Evolutionary conservation across 2,888 invertebrate genomes (phyloP).

Genomic region (Hypselothyrea guttata): DNA sequence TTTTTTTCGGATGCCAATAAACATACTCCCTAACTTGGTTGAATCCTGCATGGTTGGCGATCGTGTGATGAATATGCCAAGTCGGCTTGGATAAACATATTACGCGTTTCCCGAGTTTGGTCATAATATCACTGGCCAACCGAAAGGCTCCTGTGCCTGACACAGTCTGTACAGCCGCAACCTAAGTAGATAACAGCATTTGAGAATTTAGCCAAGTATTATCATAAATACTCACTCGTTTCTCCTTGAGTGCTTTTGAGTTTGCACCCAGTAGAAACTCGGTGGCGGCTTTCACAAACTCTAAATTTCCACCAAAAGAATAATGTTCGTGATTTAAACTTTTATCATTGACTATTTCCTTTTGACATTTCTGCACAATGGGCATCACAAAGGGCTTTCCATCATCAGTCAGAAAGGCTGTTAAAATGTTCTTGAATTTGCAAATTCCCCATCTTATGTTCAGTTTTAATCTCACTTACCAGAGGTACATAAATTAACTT

Average conservation of each 20-base stretch:
- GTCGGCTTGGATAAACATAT: conserved; percentile 94
- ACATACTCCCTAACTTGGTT: conserved; percentile 89
- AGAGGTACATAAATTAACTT: too few relatives aligned
- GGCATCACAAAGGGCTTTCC: conserved; percentile 26
- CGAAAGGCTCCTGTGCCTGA: conserved; percentile 96
- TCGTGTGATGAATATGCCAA: conserved; percentile 95
- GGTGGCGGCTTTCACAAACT: conserved; percentile 14
- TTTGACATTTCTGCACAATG: conserved; percentile 22
- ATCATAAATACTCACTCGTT: conserved; percentile 15
- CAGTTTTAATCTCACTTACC: too few relatives aligned
- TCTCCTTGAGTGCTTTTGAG: conserved; percentile 14
- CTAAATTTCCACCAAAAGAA: conserved; percentile 25
- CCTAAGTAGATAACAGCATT: too few relatives aligned
- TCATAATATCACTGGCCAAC: conserved; percentile 92
- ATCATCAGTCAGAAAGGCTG: conserved; percentile 35
- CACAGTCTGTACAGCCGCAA: conserved; percentile 92
- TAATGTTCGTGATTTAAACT: conserved; percentile 33
- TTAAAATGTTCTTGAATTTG: background rate
- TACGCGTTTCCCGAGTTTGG: conserved; percentile 85
- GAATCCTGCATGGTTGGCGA: conserved; percentile 92
- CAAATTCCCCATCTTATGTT: too few relatives aligned
- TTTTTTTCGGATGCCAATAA: conserved; percentile 88
- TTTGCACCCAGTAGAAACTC: conserved; percentile 28
- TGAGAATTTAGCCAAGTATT: too few relatives aligned
- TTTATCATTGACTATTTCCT: conserved; percentile 8